phyloP scores from a whole-genome alignment of 2,888 invertebrate species.

The Sepioteuthis lessoniana region DNA sequence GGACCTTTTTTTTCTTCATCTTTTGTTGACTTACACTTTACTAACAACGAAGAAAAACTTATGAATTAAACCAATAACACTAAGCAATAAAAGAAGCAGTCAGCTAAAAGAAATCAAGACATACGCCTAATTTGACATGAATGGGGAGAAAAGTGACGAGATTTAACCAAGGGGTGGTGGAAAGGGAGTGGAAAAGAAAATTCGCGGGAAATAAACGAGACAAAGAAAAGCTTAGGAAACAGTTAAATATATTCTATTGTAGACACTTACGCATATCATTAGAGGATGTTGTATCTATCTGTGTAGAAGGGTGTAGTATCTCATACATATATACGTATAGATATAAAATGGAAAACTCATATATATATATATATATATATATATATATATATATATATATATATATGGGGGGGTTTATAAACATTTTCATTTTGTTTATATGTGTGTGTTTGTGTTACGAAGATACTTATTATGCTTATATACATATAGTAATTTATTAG shows the following conservation, averaged over 20 bases:
- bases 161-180: background rate
- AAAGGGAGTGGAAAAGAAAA: background rate
- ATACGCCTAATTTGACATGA: background rate
- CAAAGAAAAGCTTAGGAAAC: background rate
- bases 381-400: background rate
- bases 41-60: background rate
- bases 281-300: background rate
- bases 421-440: too few relatives aligned
- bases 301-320: background rate
- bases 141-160: background rate
- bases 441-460: too few relatives aligned
- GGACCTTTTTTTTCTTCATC: background rate
- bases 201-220: background rate
- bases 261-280: background rate
- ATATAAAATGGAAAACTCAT: too few relatives aligned
- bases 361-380: constrained; percentile 38
- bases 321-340: background rate
- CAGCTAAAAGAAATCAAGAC: background rate
- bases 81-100: background rate
- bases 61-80: background rate
- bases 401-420: background rate
- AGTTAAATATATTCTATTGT: background rate
- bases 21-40: background rate
- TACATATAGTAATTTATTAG: too few relatives aligned
- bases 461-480: too few relatives aligned